Base-by-base conservation (phyloP, 2,797 vertebrate genomes). In the Gallinago stenura region DNA sequence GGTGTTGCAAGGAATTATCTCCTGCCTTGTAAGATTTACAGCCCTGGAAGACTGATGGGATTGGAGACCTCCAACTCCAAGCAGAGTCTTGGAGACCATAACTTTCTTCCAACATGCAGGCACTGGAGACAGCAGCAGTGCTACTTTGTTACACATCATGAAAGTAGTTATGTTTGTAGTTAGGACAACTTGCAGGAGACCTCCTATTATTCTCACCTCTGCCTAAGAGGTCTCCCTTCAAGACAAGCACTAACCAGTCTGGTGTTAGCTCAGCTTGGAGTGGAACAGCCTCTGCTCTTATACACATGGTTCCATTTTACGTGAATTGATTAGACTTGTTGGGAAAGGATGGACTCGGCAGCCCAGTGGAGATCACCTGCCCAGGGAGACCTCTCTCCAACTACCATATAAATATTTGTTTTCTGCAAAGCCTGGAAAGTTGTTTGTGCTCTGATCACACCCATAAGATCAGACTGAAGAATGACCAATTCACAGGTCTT, bases 121-220 rank as follows among this genome's bases (percentile, higher is more conserved):
- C n/a, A 19, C 33, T 25, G 20, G 54, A 83, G 19, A 25, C 28
- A 24, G 45, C 8, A 35, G 12, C 75, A 87, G 25, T 43, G 16
- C 4, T 68, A 54, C 10, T 41, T 41, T 51, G 12, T 37, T 30
- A 12, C 3, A 2, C 17, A 3, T 20, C 22, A 0, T 1, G 6
- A 37, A 19, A 58, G 19, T 21, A 78, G 12, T 28, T 21, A 24
- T 2, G 6, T 13, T 24, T 28, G 53, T 3, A 25, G 22, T 41
- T 12, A 15, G 37, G 64, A 56, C 16, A 71, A 18, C 21, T 12
- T 45, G 30, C 62, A 62, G 33, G 25, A 64, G 26, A 39, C 16
- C 9, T 53, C 12, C 64, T 46, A 16, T 5, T 21, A 39, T 48
- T 35, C 30, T 82, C 30, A 43, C 7, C 9, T 61, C 66, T 80